These are phyloP conservation scores for Delphinus delphis DNA, from an alignment of 2,113 vertebrate species.

Conservation along the genomic window DNA sequence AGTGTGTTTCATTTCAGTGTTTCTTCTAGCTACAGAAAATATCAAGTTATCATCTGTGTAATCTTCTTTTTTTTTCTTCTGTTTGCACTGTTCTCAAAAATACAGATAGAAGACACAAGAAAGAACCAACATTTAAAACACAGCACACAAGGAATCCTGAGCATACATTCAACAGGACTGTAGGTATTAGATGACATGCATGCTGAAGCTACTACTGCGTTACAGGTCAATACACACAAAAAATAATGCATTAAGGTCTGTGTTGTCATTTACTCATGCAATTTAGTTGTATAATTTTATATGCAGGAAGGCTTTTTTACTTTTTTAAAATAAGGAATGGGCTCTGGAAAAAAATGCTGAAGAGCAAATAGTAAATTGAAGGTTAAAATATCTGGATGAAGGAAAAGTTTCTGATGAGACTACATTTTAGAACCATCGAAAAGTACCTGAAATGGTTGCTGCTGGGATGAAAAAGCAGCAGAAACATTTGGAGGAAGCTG, in stretches of 20 bases:
- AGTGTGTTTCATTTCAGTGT: background rate
- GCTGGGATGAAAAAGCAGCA: conserved; percentile 91
- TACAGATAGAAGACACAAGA: conserved; percentile 66
- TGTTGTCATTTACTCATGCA: conserved; percentile 70
- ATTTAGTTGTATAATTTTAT: conserved; percentile 30
- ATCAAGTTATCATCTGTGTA: background rate
- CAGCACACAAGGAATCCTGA: conserved; percentile 54
- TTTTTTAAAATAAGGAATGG: conserved; percentile 74
- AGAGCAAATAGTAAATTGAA: conserved; percentile 72
- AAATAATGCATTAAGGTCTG: background rate
- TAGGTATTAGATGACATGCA: conserved; percentile 66
- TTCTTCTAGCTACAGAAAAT: background rate
- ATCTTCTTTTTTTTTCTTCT: conserved; percentile 2
- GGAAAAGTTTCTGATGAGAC: conserved; percentile 77
- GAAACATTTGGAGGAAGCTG: conserved; percentile 95
- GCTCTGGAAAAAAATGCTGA: conserved; percentile 78
- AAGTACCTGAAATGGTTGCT: conserved; percentile 90
- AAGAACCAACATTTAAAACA: conserved; percentile 64
- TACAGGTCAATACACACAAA: conserved; percentile 19
- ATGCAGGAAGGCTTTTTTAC: conserved; percentile 37
- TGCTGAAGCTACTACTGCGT: conserved; percentile 42
- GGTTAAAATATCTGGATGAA: conserved; percentile 75
- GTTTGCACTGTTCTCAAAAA: conserved; percentile 60
- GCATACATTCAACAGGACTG: conserved; percentile 43
- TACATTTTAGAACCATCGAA: conserved; percentile 80